Evolutionary conservation across 2,113 vertebrate genomes (phyloP), one percentile per base, ranked within the genome.

Genomic region (Tachycineta bicolor): DNA sequence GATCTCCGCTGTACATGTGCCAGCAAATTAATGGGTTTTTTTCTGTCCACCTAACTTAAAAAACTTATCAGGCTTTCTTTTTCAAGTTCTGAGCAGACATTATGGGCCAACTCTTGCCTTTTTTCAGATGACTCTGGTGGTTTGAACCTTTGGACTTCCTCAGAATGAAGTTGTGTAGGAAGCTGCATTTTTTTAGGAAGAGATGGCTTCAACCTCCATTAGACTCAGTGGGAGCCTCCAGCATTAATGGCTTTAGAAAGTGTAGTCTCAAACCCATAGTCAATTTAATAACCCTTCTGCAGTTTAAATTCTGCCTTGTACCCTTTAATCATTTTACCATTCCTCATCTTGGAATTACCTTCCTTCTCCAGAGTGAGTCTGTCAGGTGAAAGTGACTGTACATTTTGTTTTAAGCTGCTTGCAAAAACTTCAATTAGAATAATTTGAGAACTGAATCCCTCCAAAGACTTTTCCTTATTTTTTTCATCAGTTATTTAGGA

Each of bases 401-500:
- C 4, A 5, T 83, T 93, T 88, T 87, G 34, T 64, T 90, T 90
- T 82, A 90, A 96, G 44, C 81, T 90, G 47, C 75, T 88, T 70
- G 63, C 56, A 92, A 90, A 89, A 58, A 43, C 70, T 90, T 86
- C 90, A 81, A 95, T 96, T 83, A 85, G 77, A 55, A 74, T 81
- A 73, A 19, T 75, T 14, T 77, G 64, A 77, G 76, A 90, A 64
- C 77, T 52, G 78, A 93, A 92, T 94, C 77, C 55, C 77, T 95
- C 80, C 69, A 49, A 92, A 93, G 77, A 81, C 65, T 95, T 96
- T 74, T 70, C 50, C 44, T 58, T 83, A 43, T 23, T 44, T 59
- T 86, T 81, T 91, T 91, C 46, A 44, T 83, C 69, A 88, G 81
- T 78, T 95, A 28, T 83, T 92, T 70, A 86, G 53, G 80, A 93